Evolutionary conservation across 2,888 invertebrate genomes (phyloP).

Genomic region (Parnassius mnemosyne): DNA sequence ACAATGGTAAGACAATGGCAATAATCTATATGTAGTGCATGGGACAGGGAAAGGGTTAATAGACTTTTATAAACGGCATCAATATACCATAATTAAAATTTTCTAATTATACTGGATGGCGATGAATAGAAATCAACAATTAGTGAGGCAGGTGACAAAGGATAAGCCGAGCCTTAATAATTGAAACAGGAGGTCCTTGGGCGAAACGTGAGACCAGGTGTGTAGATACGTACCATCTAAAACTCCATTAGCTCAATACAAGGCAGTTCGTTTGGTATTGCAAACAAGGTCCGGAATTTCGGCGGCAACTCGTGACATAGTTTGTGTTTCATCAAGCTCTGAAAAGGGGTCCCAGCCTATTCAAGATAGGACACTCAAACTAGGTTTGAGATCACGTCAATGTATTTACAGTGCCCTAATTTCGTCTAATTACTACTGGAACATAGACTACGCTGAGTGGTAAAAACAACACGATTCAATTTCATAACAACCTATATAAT

Average conservation of each 20-base stretch:
- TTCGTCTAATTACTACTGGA: conserved; percentile 47
- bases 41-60: too few relatives aligned
- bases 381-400: conserved; percentile 53
- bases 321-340: conserved; percentile 74
- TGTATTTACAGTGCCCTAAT: conserved; percentile 55
- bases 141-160: conserved; percentile 6
- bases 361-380: conserved; percentile 58
- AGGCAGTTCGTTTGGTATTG: conserved; percentile 58
- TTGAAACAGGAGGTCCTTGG: conserved; percentile 6
- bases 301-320: conserved; percentile 67
- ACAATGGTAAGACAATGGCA: too few relatives aligned
- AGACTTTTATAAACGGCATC: too few relatives aligned
- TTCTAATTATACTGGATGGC: not conserved
- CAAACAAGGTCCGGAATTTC: conserved; percentile 65
- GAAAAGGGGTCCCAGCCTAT: conserved; percentile 56
- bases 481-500: too few relatives aligned
- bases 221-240: conserved; percentile 38
- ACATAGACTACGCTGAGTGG: too few relatives aligned
- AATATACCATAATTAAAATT: not conserved
- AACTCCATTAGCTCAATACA: conserved; percentile 56
- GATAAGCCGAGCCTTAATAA: conserved; percentile 1
- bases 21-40: too few relatives aligned
- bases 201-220: conserved; percentile 2
- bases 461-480: too few relatives aligned
- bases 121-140: conserved; percentile 16